Percentiles rank a stretch among this genome's conserved stretches.
Evolutionary conservation across 2,797 vertebrate species (phyloP).

Genomic region (Sebastolobus altivelis): DNA sequence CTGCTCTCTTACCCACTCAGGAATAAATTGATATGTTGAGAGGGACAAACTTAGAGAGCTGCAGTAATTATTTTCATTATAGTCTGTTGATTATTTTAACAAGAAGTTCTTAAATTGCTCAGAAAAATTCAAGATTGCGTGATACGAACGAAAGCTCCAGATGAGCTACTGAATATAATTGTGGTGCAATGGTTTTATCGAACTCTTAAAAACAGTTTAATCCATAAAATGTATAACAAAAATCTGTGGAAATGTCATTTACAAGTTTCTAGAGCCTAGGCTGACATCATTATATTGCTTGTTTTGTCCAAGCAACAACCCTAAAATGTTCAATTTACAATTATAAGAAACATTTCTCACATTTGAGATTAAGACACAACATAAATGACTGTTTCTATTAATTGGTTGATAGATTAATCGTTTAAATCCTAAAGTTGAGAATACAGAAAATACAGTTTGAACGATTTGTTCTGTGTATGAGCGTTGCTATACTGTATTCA

Average conservation of each 20-base stretch:
- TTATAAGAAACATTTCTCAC: neutral
- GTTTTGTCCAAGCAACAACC: neutral
- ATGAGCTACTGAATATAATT: neutral
- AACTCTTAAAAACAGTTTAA: neutral
- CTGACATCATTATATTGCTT: conserved; percentile 3
- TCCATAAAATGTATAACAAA: neutral
- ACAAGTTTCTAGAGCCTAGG: neutral
- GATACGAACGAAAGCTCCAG: neutral
- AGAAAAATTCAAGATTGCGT: conserved; percentile 11
- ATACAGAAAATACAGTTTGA: neutral
- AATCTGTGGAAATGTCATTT: neutral
- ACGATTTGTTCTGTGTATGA: neutral
- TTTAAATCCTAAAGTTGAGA: neutral
- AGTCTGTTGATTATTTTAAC: neutral
- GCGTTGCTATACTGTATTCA: neutral
- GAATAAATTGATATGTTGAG: conserved; percentile 17
- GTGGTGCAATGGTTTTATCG: neutral
- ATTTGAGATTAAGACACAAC: too few species aligned
- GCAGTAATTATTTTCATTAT: neutral
- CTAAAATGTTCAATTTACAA: neutral
- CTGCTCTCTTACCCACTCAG: conserved; percentile 1
- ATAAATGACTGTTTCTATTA: too few species aligned
- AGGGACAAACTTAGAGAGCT: conserved; percentile 6
- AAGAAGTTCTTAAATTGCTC: neutral
- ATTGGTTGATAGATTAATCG: too few species aligned